Evolutionary conservation across 1,140 invertebrate species (phyloP).

Genomic region (Cardiocondyla obscurior): DNA sequence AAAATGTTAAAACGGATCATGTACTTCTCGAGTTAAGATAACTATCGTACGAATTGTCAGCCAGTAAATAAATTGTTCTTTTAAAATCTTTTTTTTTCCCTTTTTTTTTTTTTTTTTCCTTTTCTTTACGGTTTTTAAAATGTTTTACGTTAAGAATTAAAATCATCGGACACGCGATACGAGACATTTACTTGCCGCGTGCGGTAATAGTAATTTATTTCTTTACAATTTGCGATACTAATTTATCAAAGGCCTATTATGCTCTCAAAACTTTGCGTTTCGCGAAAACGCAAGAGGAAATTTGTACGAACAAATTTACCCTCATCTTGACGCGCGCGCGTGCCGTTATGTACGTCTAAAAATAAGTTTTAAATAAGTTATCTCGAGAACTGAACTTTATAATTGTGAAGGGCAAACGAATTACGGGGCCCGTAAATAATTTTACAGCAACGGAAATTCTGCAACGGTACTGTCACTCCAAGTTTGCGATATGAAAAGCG

Average conservation of each 20-base stretch:
- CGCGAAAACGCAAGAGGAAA: not conserved
- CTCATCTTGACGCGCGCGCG: not conserved
- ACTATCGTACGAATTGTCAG: not conserved
- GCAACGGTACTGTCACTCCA: conserved; percentile 16
- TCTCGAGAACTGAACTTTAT: conserved; percentile 26
- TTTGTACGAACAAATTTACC: conserved; percentile 21
- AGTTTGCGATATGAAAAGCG: conserved; percentile 50
- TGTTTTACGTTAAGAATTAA: too few species aligned
- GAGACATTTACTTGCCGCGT: not conserved
- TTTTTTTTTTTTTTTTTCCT: too few species aligned
- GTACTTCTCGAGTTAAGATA: not conserved
- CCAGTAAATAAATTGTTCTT: too few species aligned
- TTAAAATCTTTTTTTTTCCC: too few species aligned
- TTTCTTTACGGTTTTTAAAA: too few species aligned
- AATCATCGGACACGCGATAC: not conserved
- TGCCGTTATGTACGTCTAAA: conserved; percentile 9
- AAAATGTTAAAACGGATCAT: not conserved
- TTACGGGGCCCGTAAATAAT: conserved; percentile 44
- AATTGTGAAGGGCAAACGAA: conserved; percentile 41
- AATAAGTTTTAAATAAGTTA: conserved; percentile 48
- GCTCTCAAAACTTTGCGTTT: not conserved
- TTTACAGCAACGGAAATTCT: conserved; percentile 17
- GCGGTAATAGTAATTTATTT: not conserved
- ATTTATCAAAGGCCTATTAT: not conserved
- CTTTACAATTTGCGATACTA: not conserved